These are phyloP conservation scores for Calephelis virginiensis DNA, from an alignment of 1,140 invertebrate species.

Conservation along the genomic window DNA sequence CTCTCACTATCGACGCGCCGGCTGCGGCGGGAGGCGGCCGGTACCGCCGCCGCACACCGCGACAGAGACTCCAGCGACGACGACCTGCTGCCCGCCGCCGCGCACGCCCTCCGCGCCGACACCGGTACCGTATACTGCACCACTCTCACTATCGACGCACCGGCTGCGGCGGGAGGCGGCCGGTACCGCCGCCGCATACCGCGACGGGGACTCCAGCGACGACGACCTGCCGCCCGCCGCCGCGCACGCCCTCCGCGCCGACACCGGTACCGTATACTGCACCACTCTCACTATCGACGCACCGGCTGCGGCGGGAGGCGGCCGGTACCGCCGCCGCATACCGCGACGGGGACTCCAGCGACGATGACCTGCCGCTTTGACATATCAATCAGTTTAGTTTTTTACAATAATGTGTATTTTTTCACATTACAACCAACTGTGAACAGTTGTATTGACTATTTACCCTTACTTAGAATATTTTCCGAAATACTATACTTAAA, in stretches of 20 bases:
- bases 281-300: too few species aligned
- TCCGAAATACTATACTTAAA: too few species aligned
- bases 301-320: conserved; percentile 41
- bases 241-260: conserved; percentile 59
- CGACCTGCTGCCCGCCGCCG: conserved; percentile 91
- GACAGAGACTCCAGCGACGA: conserved; percentile 99
- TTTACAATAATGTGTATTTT: neutral
- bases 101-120: conserved; percentile 53
- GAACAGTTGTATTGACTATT: too few species aligned
- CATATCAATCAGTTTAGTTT: too few species aligned
- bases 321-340: conserved; percentile 79
- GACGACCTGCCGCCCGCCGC: conserved; percentile 94
- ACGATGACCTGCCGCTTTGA: conserved; percentile 96
- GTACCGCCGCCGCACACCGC: conserved; percentile 82
- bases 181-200: conserved; percentile 80
- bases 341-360: conserved; percentile 97
- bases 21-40: conserved; percentile 45
- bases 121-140: neutral
- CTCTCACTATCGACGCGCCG: too few species aligned
- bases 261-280: neutral
- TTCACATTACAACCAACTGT: too few species aligned
- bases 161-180: conserved; percentile 44
- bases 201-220: conserved; percentile 98
- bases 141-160: too few species aligned
- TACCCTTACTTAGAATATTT: too few species aligned